phyloP scores from a whole-genome alignment of 2,113 vertebrate genomes.

The Lophotis ruficrista region DNA sequence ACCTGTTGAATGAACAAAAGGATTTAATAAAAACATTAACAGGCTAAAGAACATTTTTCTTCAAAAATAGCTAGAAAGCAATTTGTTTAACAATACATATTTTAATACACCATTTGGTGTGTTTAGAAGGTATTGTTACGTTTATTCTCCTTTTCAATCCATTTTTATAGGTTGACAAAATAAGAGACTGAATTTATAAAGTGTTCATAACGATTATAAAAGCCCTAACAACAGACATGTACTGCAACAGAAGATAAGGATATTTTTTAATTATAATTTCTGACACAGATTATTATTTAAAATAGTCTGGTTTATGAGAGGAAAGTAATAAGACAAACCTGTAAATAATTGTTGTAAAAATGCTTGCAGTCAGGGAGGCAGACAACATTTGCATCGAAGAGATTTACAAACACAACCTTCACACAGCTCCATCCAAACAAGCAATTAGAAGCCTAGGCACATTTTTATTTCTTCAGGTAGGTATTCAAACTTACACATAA shows the following conservation, averaged over 20 bases:
- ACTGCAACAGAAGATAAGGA: slow-evolving; percentile 69
- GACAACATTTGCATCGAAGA: slow-evolving; percentile 55
- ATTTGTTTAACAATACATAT: slow-evolving; percentile 52
- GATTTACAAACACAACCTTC: slow-evolving; percentile 60
- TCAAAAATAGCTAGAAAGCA: slow-evolving; percentile 11
- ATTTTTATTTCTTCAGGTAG: slow-evolving; percentile 55
- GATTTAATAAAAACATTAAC: slow-evolving; percentile 28
- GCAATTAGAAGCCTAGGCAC: slow-evolving; percentile 68
- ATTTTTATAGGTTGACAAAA: slow-evolving; percentile 57
- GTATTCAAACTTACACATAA: slow-evolving; percentile 46
- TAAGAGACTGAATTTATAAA: slow-evolving; percentile 59
- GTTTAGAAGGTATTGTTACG: background rate
- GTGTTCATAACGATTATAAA: slow-evolving; percentile 64
- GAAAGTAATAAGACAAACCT: slow-evolving; percentile 69
- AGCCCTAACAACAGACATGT: slow-evolving; percentile 49
- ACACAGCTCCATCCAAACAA: slow-evolving; percentile 52
- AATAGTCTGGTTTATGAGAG: slow-evolving; percentile 60
- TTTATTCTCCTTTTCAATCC: slow-evolving; percentile 55
- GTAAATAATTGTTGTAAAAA: slow-evolving; percentile 76
- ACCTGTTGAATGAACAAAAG: slow-evolving; percentile 52
- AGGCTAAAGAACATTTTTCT: slow-evolving; percentile 27
- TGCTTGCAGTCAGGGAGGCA: slow-evolving; percentile 61
- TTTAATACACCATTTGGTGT: background rate
- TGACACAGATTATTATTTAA: slow-evolving; percentile 73
- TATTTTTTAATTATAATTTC: slow-evolving; percentile 75